Base-by-base conservation (phyloP, 2,797 vertebrate genomes). In the Megalops cyprinoides region DNA sequence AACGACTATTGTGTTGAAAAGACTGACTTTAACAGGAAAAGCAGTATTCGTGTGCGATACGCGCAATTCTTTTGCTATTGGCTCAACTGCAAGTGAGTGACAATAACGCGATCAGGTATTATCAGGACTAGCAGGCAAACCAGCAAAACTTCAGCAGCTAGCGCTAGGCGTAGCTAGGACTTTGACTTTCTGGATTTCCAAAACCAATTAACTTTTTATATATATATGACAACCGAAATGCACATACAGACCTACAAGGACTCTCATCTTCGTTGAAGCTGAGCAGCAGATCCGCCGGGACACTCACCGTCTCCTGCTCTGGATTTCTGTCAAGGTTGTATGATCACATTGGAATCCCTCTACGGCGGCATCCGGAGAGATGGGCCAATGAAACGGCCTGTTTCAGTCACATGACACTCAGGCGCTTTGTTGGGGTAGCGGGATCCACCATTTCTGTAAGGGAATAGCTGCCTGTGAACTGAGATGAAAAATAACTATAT, bases 241-340 rank as follows among this genome's bases (percentile, higher is more conserved):
- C 25, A 56, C 49, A 15, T 20, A 90, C 94, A 51, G 88, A 95
- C 94, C 94, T 83, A 95, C 87, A 65, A 95, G 77, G 6, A 95
- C 80, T 85, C 92, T 90, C 94, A 95, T 95, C 69, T 42, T 25
- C 15, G 67, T 42, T 44, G 20, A 18, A n/a, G 67, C 37, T 20
- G 31, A 5, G 31, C 62, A 7, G 28, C 31, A n/a, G n/a, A n/a
- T n/a, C n/a, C n/a, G n/a, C n/a, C n/a, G n/a, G n/a, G n/a, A n/a
- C n/a, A n/a, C n/a, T n/a, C n/a, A n/a, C n/a, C n/a, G n/a, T n/a
- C n/a, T n/a, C n/a, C n/a, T n/a, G n/a, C n/a, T n/a, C n/a, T n/a
- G n/a, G n/a, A n/a, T n/a, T n/a, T n/a, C n/a, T n/a, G n/a, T n/a
- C n/a, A n/a, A n/a, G n/a, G n/a, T n/a, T n/a, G n/a, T n/a, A n/a